Evolutionary conservation across 2,888 invertebrate genomes (phyloP).

Genomic region (Hoplodrina blanda): DNA sequence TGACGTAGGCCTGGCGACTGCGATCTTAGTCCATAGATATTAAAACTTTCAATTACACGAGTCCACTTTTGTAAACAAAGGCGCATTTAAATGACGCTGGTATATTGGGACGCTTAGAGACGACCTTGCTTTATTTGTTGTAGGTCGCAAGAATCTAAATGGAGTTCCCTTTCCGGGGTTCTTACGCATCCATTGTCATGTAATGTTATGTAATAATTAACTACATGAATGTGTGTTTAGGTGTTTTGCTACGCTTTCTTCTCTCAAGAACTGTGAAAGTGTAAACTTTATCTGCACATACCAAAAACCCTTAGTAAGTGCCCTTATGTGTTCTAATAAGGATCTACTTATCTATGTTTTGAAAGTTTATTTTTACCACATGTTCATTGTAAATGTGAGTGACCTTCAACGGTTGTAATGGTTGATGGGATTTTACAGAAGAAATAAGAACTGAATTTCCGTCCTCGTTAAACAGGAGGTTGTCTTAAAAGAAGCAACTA

Average conservation of each 20-base stretch:
- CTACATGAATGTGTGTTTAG: neutral
- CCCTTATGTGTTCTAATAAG: neutral
- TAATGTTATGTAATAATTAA: neutral
- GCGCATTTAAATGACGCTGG: constrained; percentile 1
- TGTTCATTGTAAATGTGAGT: neutral
- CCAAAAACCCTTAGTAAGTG: neutral
- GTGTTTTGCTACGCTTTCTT: constrained; percentile 25
- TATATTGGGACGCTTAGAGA: constrained; percentile 3
- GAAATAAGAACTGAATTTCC: neutral
- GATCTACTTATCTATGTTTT: neutral
- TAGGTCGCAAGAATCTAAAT: constrained; percentile 1
- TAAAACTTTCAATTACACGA: neutral
- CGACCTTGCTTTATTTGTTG: constrained; percentile 27
- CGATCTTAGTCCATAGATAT: neutral
- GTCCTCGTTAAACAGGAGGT: too few relatives aligned
- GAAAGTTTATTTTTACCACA: too few relatives aligned
- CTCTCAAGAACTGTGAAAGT: constrained; percentile 15
- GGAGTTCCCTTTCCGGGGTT: neutral
- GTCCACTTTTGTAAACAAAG: constrained; percentile 1
- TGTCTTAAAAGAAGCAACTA: too few relatives aligned
- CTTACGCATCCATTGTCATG: neutral
- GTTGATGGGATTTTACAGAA: neutral
- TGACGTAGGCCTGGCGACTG: too few relatives aligned
- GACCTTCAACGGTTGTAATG: neutral
- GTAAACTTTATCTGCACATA: neutral